These are phyloP conservation scores for Drosophila sucinea DNA, from an alignment of 1,140 invertebrate species.

Conservation along the genomic window DNA sequence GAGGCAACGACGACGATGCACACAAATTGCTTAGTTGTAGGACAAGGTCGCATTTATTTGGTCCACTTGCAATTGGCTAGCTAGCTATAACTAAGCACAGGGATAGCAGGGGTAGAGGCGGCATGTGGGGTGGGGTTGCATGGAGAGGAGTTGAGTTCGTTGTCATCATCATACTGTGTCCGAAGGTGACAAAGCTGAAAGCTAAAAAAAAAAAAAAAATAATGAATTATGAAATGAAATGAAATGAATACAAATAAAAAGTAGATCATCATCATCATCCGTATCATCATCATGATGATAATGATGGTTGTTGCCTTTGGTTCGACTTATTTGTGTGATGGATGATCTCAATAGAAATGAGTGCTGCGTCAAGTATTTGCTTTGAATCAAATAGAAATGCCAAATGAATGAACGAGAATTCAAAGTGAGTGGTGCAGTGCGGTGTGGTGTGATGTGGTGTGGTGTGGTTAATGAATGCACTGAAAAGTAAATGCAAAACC, in stretches of 20 bases:
- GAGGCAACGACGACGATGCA: slow-evolving; percentile 10
- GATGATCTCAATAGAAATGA: slow-evolving; percentile 26
- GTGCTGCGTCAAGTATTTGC: slow-evolving; percentile 18
- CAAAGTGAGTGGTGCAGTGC: not conserved
- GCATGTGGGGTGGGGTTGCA: not conserved
- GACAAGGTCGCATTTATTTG: slow-evolving; percentile 79
- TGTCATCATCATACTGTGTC: slow-evolving; percentile 52
- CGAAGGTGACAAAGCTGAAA: slow-evolving; percentile 69
- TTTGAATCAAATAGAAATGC: slow-evolving; percentile 15
- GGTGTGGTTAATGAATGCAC: not conserved
- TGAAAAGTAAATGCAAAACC: slow-evolving; percentile 9
- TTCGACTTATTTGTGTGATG: slow-evolving; percentile 43
- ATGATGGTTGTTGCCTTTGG: slow-evolving; percentile 10
- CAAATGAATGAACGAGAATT: slow-evolving; percentile 2
- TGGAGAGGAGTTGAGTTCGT: not conserved
- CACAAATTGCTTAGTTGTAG: slow-evolving; percentile 73
- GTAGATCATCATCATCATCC: slow-evolving; percentile 53
- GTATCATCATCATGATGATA: slow-evolving; percentile 35
- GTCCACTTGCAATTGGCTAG: slow-evolving; percentile 70
- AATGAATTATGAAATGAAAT: slow-evolving; percentile 70
- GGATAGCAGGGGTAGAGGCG: no score
- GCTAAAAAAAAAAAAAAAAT: slow-evolving; percentile 44
- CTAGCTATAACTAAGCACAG: not conserved
- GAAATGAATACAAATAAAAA: slow-evolving; percentile 77
- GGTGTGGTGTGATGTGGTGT: not conserved